A percentile compares a stretch with the other conserved stretches of the same genome.
phyloP scores from a whole-genome alignment of 2,888 invertebrate genomes.

The Spilarctia lutea region DNA sequence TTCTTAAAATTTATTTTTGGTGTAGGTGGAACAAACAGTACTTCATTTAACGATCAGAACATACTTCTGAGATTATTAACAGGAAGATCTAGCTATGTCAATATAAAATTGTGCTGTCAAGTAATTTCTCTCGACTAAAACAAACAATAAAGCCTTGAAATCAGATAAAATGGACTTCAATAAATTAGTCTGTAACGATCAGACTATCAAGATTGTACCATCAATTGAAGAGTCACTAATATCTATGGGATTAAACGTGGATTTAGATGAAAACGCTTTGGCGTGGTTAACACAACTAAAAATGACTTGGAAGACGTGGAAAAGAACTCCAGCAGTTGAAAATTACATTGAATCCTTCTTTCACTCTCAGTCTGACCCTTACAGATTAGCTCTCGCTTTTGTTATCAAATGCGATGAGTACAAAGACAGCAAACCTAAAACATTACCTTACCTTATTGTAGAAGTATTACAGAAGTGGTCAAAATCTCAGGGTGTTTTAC shows the following conservation, averaged over 20 bases:
- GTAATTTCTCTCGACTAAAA: background rate
- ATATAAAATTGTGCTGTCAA: background rate
- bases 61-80: background rate
- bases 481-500: slow-evolving; percentile 63
- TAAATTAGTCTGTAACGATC: slow-evolving; percentile 68
- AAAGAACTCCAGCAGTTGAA: slow-evolving; percentile 84
- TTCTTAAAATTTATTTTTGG: background rate
- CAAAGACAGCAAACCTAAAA: slow-evolving; percentile 87
- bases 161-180: slow-evolving; percentile 63
- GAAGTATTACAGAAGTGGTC: slow-evolving; percentile 87
- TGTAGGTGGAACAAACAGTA: background rate
- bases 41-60: background rate
- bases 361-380: slow-evolving; percentile 85
- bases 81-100: background rate
- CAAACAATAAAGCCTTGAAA: background rate
- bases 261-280: slow-evolving; percentile 71
- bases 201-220: slow-evolving; percentile 81
- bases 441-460: slow-evolving; percentile 88
- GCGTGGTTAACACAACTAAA: slow-evolving; percentile 80
- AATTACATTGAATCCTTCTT: slow-evolving; percentile 81
- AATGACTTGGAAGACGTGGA: slow-evolving; percentile 83
- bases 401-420: slow-evolving; percentile 88
- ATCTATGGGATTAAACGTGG: slow-evolving; percentile 73
- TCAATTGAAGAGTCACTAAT: slow-evolving; percentile 77
- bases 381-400: slow-evolving; percentile 86